Conservation (phyloP, 2,797 vertebrate species). For the Sebastes trivittatus region DNA sequence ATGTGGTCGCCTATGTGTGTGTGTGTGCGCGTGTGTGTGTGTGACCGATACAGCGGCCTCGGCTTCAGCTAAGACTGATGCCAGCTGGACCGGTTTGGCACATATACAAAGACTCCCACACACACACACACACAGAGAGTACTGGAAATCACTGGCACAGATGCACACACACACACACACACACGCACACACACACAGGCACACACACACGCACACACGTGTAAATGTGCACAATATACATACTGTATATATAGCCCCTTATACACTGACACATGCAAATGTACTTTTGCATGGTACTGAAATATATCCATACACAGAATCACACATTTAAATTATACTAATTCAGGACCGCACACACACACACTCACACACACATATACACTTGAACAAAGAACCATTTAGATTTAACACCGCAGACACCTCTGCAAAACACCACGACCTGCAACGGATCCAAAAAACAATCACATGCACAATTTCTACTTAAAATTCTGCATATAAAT, state of each 20-base stretch:
- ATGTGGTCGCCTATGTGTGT: constrained; percentile 55
- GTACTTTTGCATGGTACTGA: constrained; percentile 19
- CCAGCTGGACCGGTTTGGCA: constrained; percentile 77
- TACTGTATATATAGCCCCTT: neutral
- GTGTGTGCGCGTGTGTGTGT: constrained; percentile 38
- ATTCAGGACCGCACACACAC: neutral
- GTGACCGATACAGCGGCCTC: constrained; percentile 70
- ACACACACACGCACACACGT: constrained; percentile 4
- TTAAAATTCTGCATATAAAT: neutral
- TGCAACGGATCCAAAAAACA: neutral
- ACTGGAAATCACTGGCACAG: constrained; percentile 43
- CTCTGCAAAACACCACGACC: neutral
- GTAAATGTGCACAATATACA: constrained; percentile 28
- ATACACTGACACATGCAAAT: constrained; percentile 23
- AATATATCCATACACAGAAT: constrained; percentile 7
- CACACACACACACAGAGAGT: constrained; percentile 6
- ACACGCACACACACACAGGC: constrained; percentile 3
- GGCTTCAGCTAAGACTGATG: constrained; percentile 69
- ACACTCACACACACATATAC: neutral
- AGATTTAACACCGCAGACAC: constrained; percentile 1
- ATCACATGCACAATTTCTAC: neutral
- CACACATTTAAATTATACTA: constrained; percentile 19
- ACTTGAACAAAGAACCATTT: neutral
- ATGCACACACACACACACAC: constrained; percentile 16
- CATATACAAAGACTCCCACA: constrained; percentile 68